Evolutionary conservation across 2,113 vertebrate species (phyloP).

Genomic region (Pomatostomus ruficeps): DNA sequence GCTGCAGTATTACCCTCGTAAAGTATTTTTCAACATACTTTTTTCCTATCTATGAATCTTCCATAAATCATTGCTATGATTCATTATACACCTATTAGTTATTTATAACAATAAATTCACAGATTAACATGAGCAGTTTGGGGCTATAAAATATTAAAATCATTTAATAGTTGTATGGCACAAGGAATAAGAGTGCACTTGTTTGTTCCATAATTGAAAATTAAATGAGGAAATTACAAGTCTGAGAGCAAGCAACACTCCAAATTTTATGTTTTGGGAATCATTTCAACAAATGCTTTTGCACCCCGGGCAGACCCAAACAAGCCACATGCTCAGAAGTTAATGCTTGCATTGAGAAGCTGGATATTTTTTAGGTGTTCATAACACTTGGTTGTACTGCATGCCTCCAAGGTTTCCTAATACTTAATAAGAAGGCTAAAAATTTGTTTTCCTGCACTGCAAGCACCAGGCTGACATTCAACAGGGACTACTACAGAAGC

Average conservation of each 20-base stretch:
- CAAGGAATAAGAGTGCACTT: not conserved
- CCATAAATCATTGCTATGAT: not conserved
- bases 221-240: conserved; percentile 51
- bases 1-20: not conserved
- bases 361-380: not conserved
- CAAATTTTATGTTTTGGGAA: not conserved
- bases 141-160: conserved; percentile 50
- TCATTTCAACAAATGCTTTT: not conserved
- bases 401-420: not conserved
- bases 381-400: not conserved
- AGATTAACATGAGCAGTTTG: conserved; percentile 31
- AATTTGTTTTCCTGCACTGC: not conserved
- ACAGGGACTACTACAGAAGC: accelerated
- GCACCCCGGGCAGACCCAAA: not conserved
- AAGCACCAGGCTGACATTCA: not conserved
- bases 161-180: conserved; percentile 8
- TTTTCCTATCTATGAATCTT: not conserved
- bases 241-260: not conserved
- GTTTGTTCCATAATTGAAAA: conserved; percentile 58
- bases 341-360: not conserved
- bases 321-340: not conserved
- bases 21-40: not conserved
- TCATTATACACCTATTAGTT: conserved; percentile 52
- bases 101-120: conserved; percentile 45
- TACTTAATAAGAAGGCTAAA: not conserved